Evolutionary conservation across 2,797 vertebrate species (phyloP).

Genomic region (Salarias fasciatus): DNA sequence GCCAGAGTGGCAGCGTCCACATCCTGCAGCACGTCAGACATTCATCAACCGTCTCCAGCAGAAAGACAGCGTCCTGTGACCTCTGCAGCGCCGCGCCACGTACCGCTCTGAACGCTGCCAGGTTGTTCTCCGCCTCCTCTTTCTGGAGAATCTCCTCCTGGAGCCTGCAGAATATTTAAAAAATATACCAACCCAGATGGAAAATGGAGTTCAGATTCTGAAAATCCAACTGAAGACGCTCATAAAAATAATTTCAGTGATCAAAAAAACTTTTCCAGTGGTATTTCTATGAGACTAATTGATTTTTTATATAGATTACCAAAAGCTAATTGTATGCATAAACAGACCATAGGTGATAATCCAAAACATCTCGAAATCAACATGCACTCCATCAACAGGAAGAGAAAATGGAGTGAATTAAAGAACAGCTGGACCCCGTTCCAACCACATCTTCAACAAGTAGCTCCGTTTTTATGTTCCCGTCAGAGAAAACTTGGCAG

Average conservation of each 20-base stretch:
- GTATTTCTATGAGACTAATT: no score
- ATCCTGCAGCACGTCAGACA: constrained; percentile 77
- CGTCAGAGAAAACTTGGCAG: not conserved
- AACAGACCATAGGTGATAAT: no score
- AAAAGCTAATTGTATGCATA: no score
- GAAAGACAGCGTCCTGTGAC: no score
- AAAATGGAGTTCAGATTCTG: no score
- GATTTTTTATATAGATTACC: no score
- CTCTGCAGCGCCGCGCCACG: no score
- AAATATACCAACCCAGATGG: no score
- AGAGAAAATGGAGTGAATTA: not conserved
- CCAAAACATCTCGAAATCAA: not conserved
- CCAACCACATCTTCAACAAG: not conserved
- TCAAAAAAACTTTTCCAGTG: no score
- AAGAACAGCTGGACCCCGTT: not conserved
- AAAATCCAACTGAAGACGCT: no score
- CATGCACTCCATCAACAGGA: no score
- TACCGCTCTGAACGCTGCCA: constrained; percentile 93
- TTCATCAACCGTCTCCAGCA: not conserved
- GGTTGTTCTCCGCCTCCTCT: constrained; percentile 94
- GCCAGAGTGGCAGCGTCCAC: constrained; percentile 94
- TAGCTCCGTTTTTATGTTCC: not conserved
- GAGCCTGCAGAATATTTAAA: constrained; percentile 74
- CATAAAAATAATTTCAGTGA: no score
- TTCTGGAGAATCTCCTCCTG: constrained; percentile 93